Percentiles rank a stretch among this genome's conserved stretches.
phyloP scores from a whole-genome alignment of 23 tunicate genomes.

The Ciona savignyi region DNA sequence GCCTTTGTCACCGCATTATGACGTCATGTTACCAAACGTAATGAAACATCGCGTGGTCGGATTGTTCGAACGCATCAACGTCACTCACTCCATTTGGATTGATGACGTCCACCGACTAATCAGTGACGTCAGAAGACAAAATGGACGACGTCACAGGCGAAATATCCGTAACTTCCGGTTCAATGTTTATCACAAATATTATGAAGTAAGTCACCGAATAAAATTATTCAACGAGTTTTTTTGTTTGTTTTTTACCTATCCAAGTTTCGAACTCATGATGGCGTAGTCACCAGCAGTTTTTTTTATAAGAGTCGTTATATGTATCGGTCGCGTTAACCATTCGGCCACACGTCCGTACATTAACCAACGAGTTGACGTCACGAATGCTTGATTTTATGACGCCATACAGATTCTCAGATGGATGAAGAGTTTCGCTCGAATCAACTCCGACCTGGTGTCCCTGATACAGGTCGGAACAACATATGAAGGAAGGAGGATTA shows the following conservation, averaged over 20 bases:
- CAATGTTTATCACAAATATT: conserved; percentile 40
- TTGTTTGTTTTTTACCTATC: too few relatives aligned
- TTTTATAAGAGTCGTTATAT: too few relatives aligned
- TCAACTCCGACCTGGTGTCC: conserved; percentile 41
- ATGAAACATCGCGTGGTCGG: background rate
- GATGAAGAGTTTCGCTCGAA: conserved; percentile 32
- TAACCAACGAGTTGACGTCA: too few relatives aligned
- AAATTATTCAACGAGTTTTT: too few relatives aligned
- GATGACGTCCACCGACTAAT: conserved; percentile 44
- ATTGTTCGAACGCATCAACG: background rate
- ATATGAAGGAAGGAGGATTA: conserved; percentile 39
- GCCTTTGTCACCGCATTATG: background rate
- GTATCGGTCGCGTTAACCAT: too few relatives aligned
- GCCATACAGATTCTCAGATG: conserved; percentile 41
- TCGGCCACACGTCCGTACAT: too few relatives aligned
- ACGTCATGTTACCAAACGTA: conserved; percentile 32
- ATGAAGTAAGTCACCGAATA: conserved; percentile 8
- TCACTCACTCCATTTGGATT: conserved; percentile 14
- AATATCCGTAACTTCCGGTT: conserved; percentile 7
- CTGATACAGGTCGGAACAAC: conserved; percentile 57
- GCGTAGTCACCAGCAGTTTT: too few relatives aligned
- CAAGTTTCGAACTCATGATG: too few relatives aligned
- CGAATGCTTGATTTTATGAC: background rate
- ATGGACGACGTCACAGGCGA: conserved; percentile 13
- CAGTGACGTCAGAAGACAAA: background rate